These are phyloP conservation scores for Acholoe squamosa DNA, from an alignment of 2,888 invertebrate genomes.

Conservation along the genomic window DNA sequence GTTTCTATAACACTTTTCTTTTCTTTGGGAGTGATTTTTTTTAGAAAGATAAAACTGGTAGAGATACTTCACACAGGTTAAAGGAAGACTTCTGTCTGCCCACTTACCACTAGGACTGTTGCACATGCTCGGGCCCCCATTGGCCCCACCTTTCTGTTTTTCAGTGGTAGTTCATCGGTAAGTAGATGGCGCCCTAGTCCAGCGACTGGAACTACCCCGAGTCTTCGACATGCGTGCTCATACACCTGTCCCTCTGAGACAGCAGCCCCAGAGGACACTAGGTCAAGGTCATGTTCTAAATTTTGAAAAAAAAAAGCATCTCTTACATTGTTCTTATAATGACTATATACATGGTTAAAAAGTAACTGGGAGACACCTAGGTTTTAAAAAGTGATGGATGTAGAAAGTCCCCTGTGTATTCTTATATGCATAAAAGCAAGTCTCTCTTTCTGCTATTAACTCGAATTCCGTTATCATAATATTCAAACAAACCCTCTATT, in stretches of 20 bases:
- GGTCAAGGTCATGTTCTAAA: slow-evolving; percentile 1
- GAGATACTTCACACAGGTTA: no score
- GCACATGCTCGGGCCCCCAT: slow-evolving; percentile 74
- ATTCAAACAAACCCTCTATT: background rate
- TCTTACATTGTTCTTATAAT: no score
- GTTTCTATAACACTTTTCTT: no score
- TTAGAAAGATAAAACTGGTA: no score
- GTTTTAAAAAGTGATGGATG: no score
- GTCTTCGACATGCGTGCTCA: background rate
- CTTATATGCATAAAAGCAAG: background rate
- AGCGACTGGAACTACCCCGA: slow-evolving; percentile 30
- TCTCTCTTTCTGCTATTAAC: background rate
- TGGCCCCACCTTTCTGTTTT: slow-evolving; percentile 72
- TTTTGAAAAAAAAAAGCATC: background rate
- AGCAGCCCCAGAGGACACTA: background rate
- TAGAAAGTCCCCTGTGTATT: no score
- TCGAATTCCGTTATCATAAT: background rate
- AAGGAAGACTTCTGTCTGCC: no score
- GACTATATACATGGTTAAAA: no score
- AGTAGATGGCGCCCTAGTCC: background rate
- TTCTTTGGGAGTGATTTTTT: no score
- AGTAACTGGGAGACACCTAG: no score
- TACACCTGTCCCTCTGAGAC: slow-evolving; percentile 6
- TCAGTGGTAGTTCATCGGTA: background rate
- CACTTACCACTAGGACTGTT: slow-evolving; percentile 76